phyloP scores from a whole-genome alignment of 2,797 vertebrate species.

The Alcedo atthis region DNA sequence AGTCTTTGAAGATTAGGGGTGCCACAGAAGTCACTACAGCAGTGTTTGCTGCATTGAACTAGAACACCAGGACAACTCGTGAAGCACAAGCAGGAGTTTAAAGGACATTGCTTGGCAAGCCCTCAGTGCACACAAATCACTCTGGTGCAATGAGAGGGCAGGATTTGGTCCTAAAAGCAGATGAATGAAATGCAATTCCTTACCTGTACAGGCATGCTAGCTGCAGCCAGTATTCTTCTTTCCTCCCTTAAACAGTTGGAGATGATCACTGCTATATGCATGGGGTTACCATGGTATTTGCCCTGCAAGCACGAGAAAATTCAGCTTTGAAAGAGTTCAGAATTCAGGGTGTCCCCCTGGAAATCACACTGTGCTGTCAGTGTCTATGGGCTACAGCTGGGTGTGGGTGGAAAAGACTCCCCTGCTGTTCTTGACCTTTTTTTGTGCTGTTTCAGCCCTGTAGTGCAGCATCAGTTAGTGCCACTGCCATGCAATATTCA shows the following conservation, averaged over 20 bases:
- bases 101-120: constrained; percentile 4
- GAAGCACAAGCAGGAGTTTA: constrained; percentile 17
- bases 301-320: constrained; percentile 76
- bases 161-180: constrained; percentile 19
- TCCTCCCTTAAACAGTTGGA: constrained; percentile 93
- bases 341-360: neutral
- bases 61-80: neutral
- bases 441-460: neutral
- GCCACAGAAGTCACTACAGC: neutral
- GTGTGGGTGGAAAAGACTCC: neutral
- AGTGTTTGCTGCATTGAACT: neutral
- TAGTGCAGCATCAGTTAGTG: neutral
- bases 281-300: constrained; percentile 88
- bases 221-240: constrained; percentile 89
- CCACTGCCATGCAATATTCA: neutral
- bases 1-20: constrained; percentile 47
- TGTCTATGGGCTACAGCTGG: neutral
- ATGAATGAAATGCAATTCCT: constrained; percentile 20
- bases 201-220: constrained; percentile 94
- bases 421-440: neutral
- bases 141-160: neutral
- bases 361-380: neutral
- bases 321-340: neutral
- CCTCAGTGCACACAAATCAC: neutral
- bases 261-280: constrained; percentile 89